Conservation (phyloP, 2,888 invertebrate species). For the Cryptocephalus moraei region DNA sequence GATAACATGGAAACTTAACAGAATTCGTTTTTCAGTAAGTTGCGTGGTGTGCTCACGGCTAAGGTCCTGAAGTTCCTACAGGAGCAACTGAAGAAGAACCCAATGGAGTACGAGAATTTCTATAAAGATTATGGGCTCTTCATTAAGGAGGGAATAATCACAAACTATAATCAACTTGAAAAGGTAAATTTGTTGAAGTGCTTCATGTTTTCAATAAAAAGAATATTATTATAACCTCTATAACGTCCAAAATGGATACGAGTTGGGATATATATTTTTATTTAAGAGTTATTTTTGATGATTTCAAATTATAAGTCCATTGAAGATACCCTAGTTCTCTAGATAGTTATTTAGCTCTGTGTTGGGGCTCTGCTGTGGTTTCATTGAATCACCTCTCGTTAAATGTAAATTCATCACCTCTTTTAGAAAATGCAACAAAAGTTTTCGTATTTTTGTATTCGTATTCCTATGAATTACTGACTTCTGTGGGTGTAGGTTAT, state of each 20-base stretch:
- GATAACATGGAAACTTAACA: neutral
- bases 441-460: no score
- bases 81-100: conserved; percentile 76
- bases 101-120: conserved; percentile 71
- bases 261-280: neutral
- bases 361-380: no score
- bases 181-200: conserved; percentile 49
- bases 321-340: no score
- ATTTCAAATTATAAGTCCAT: neutral
- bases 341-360: no score
- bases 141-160: conserved; percentile 91
- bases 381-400: no score
- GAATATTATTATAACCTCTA: neutral
- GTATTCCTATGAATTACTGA: no score
- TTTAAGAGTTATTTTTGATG: neutral
- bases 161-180: conserved; percentile 65
- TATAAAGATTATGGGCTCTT: conserved; percentile 89
- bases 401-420: no score
- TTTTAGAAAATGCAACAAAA: no score
- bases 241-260: no score
- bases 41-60: conserved; percentile 74
- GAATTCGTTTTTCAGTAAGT: conserved; percentile 47
- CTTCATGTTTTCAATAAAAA: neutral
- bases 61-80: conserved; percentile 74
- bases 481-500: no score